Conservation (phyloP, 2,797 vertebrate genomes). For the Mionectes olivaceus region DNA sequence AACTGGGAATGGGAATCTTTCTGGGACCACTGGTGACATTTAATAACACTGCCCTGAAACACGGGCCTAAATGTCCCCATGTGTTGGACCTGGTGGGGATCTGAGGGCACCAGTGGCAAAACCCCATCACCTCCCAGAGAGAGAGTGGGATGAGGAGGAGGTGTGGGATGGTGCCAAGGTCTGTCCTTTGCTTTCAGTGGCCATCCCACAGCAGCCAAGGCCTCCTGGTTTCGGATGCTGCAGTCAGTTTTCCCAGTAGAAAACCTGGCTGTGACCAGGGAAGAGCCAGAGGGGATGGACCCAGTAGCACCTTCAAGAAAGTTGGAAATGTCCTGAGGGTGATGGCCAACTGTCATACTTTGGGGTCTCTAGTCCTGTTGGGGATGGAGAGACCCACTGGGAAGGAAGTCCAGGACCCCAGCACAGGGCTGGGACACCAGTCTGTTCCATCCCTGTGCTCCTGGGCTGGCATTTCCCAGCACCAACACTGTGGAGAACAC, state of each 20-base stretch:
- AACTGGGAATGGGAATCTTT: background rate
- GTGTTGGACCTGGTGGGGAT: accelerated
- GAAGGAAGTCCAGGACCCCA: background rate
- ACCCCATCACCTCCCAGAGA: accelerated
- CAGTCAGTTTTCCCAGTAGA: background rate
- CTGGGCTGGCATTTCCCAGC: background rate
- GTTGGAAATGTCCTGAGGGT: background rate
- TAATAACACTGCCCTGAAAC: background rate
- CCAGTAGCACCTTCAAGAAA: background rate
- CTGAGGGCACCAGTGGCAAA: background rate
- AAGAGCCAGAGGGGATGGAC: background rate
- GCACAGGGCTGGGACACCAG: accelerated
- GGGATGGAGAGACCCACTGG: accelerated
- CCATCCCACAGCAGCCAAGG: background rate
- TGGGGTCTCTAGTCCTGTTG: background rate
- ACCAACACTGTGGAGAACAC: background rate
- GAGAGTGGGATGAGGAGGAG: background rate
- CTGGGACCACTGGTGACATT: background rate
- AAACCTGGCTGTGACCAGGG: background rate
- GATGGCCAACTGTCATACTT: accelerated
- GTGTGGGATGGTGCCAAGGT: background rate
- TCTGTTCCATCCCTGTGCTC: accelerated
- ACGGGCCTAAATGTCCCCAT: accelerated
- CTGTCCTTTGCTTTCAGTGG: background rate
- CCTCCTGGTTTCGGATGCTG: accelerated